A percentile compares a stretch with the other conserved stretches of the same genome.
Conservation (phyloP, 2,888 invertebrate genomes). For the Temnothorax unifasciatus region DNA sequence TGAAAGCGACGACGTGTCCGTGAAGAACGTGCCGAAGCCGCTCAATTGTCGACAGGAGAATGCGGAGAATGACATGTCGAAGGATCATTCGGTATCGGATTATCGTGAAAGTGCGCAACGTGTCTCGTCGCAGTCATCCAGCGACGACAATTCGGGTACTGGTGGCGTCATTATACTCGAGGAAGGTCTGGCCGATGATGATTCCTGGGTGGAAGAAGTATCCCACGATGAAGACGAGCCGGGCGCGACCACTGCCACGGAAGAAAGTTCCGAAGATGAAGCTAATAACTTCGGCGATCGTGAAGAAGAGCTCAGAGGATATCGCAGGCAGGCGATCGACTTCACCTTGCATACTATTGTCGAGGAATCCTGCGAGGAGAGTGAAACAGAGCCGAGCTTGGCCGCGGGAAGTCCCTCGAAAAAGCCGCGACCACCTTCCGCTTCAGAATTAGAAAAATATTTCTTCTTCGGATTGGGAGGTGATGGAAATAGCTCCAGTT, state of each 20-base stretch:
- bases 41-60: slow-evolving; percentile 57
- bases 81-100: slow-evolving; percentile 65
- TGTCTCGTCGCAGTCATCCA: slow-evolving; percentile 72
- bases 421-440: slow-evolving; percentile 90
- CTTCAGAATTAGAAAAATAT: slow-evolving; percentile 96
- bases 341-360: slow-evolving; percentile 97
- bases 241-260: slow-evolving; percentile 89
- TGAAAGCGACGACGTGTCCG: slow-evolving; percentile 84
- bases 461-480: slow-evolving; percentile 95
- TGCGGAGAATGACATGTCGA: slow-evolving; percentile 64
- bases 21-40: slow-evolving; percentile 73
- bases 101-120: slow-evolving; percentile 64
- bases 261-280: slow-evolving; percentile 91
- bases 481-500: slow-evolving; percentile 89
- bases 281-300: slow-evolving; percentile 87
- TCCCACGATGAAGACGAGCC: slow-evolving; percentile 92
- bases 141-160: slow-evolving; percentile 88
- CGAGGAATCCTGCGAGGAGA: slow-evolving; percentile 98
- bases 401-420: slow-evolving; percentile 85
- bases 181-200: slow-evolving; percentile 95
- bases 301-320: slow-evolving; percentile 94
- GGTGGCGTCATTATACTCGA: slow-evolving; percentile 91
- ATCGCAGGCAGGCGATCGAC: slow-evolving; percentile 94
- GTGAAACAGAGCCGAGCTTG: slow-evolving; percentile 91
- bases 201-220: slow-evolving; percentile 96